Evolutionary conservation across 2,113 vertebrate genomes (phyloP).

Genomic region (Danionella cerebrum): DNA sequence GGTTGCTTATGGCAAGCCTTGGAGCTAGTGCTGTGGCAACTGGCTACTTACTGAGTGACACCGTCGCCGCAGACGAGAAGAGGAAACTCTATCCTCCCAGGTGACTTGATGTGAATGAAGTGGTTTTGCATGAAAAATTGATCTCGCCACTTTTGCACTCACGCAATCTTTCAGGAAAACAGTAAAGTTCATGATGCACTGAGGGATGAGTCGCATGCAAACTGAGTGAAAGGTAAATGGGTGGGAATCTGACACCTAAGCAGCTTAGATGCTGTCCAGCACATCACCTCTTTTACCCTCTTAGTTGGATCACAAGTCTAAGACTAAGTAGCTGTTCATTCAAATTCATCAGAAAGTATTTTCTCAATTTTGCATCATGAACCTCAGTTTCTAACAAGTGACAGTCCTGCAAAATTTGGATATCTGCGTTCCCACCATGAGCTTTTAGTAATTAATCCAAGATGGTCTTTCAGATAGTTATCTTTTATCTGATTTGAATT

Average conservation of each 20-base stretch:
- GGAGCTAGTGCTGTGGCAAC: slow-evolving; percentile 72
- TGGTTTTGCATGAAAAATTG: no score
- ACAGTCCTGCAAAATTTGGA: background rate
- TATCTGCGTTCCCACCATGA: background rate
- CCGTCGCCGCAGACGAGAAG: slow-evolving; percentile 55
- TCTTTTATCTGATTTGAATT: background rate
- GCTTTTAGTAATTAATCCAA: background rate
- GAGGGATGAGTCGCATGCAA: background rate
- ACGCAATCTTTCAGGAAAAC: background rate
- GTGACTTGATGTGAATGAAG: no score
- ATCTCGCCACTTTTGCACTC: background rate
- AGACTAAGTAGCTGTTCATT: no score
- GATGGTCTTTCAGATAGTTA: background rate
- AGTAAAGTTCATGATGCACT: background rate
- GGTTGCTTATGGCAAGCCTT: slow-evolving; percentile 69
- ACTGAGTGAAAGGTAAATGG: slow-evolving; percentile 22
- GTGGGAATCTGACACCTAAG: slow-evolving; percentile 17
- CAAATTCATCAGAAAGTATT: background rate
- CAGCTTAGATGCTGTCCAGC: background rate
- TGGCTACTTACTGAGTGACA: slow-evolving; percentile 70
- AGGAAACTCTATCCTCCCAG: slow-evolving; percentile 80
- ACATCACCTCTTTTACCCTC: background rate
- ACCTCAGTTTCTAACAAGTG: background rate
- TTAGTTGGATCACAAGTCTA: background rate
- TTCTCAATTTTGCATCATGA: no score